Base-by-base conservation (phyloP, 2,113 vertebrate genomes). In the Lipotes vexillifer region DNA sequence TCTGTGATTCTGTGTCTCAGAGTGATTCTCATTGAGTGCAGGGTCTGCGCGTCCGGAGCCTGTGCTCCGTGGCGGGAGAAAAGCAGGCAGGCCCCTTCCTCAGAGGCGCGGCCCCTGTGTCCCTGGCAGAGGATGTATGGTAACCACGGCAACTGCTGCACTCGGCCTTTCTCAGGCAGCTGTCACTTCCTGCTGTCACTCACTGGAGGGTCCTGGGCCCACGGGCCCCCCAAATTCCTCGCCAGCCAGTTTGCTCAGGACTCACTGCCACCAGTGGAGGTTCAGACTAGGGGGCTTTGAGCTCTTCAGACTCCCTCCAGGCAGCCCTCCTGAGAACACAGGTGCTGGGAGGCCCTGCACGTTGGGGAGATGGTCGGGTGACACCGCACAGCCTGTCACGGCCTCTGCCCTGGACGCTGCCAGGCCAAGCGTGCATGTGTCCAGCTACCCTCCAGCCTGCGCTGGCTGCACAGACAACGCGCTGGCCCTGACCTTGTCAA, bases 361-460 rank as follows among this genome's bases (percentile, higher is more conserved):
- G 11, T 14, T 25, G 5, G 1, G 1, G 68, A 57, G 27, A 33
- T 17, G 12, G 6, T 27, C 2, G 20, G 8, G 46, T 44, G 55
- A 75, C 20, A 8, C 21, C 69, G 13, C 14, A n/a, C 8, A 12
- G 29, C 14, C 38, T 38, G 52, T 81, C 38, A 33, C 9, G 0
- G 33, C 46, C 52, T 59, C 49, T 20, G 5, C 41, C 2, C 0
- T 8, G 13, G 18, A 29, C 0, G 2, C 94, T 36, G 38, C 55
- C 27, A 36, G 44, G 55, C 21, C 52, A 44, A 0, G 25, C 0
- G 0, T n/a, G 7, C 38, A 36, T 17, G 13, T 27, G 2, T 38
- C 33, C 41, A 63, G 68, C 27, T 10, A 1, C 41, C 9, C 8
- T 38, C 6, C 33, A 31, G 55, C 68, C 41, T 8, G 33, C 11